Conservation (phyloP, 64 coral and sea anemone genomes). For the Trachythela sp. region DNA sequence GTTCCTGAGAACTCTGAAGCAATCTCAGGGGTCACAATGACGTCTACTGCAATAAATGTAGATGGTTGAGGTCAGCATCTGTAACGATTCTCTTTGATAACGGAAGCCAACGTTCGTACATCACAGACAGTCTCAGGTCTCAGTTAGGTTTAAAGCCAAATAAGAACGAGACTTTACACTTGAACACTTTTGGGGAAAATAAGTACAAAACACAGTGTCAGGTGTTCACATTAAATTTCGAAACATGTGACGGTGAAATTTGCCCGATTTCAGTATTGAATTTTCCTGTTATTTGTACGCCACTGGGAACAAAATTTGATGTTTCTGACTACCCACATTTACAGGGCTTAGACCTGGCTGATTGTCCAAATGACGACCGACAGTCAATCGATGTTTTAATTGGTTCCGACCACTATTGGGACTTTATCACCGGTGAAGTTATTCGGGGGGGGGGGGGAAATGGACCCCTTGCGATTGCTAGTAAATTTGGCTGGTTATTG, state of each 20-base stretch:
- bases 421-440: background rate
- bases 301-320: background rate
- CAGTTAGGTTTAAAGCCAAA: background rate
- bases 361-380: background rate
- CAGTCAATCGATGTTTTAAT: background rate
- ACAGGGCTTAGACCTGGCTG: background rate
- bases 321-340: background rate
- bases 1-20: background rate
- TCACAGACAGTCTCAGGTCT: background rate
- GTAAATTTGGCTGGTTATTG: background rate
- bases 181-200: background rate
- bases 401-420: background rate
- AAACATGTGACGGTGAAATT: background rate
- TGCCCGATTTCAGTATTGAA: background rate
- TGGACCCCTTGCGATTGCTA: background rate
- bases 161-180: background rate
- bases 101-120: slow-evolving; percentile 35
- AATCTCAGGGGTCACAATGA: background rate
- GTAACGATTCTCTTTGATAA: slow-evolving; percentile 48
- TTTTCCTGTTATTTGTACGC: background rate
- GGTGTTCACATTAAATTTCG: background rate
- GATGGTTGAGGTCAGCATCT: slow-evolving; percentile 18
- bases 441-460: background rate
- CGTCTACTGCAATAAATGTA: slow-evolving; percentile 25
- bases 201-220: slow-evolving; percentile 5